These are phyloP conservation scores for Sternotherus odoratus DNA, from an alignment of 2,797 vertebrate species.

Conservation along the genomic window DNA sequence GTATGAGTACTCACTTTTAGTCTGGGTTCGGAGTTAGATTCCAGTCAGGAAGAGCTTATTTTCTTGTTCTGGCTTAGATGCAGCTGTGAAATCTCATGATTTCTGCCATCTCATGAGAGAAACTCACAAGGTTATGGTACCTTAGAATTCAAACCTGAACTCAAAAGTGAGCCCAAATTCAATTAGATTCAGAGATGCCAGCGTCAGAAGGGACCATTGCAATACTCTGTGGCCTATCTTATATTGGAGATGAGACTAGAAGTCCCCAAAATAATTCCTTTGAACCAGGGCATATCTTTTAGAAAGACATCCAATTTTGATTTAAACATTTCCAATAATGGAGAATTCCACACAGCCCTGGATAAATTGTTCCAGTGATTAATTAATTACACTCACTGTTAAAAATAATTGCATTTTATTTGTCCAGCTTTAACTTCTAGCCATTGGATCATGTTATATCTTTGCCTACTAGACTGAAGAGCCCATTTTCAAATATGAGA, in stretches of 20 bases:
- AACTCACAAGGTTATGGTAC: background rate
- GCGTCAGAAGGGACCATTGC: too few relatives aligned
- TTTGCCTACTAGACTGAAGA: background rate
- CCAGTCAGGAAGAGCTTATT: background rate
- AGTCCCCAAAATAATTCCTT: too few relatives aligned
- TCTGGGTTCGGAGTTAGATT: background rate
- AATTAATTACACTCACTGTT: background rate
- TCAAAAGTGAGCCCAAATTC: background rate
- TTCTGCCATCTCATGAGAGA: background rate
- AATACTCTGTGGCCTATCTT: too few relatives aligned
- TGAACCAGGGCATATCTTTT: too few relatives aligned
- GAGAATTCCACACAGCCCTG: background rate
- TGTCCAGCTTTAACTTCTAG: background rate
- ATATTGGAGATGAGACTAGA: too few relatives aligned
- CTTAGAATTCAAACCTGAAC: background rate
- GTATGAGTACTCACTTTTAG: background rate
- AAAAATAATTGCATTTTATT: background rate
- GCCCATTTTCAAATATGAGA: too few relatives aligned
- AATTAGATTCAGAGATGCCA: too few relatives aligned
- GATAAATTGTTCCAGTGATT: background rate
- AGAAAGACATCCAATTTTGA: too few relatives aligned
- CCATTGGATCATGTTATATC: background rate
- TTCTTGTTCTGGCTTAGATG: constrained; percentile 31
- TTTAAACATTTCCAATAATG: background rate
- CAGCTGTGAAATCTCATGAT: background rate